Percentiles rank a stretch among this genome's conserved stretches.
Evolutionary conservation across 2,797 vertebrate species (phyloP).

Genomic region (Octomys mimax): DNA sequence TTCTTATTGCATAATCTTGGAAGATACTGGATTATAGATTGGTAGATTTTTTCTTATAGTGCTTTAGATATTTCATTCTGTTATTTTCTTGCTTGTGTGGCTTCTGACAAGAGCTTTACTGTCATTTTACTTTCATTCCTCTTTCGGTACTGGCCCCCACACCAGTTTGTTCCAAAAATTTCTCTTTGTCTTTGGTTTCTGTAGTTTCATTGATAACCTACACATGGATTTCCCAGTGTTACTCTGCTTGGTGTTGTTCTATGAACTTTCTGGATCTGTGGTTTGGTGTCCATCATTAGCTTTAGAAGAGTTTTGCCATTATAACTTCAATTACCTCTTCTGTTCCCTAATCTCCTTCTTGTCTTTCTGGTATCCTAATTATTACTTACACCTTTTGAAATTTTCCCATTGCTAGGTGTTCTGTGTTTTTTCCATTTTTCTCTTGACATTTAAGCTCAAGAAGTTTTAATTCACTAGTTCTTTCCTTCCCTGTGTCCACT

Average conservation of each 20-base stretch:
- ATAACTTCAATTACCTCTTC: background rate
- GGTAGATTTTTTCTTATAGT: background rate
- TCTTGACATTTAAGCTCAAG: background rate
- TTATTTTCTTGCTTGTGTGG: background rate
- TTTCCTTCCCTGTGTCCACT: background rate
- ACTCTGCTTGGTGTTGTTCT: background rate
- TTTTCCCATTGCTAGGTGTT: background rate
- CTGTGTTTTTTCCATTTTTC: background rate
- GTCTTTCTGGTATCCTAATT: background rate
- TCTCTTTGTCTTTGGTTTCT: background rate
- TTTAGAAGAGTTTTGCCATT: background rate
- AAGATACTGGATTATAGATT: background rate
- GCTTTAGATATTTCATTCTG: background rate
- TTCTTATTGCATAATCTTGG: background rate
- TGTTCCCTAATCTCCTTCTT: background rate
- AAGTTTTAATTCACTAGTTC: background rate
- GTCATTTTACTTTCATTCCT: background rate
- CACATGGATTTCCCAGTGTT: background rate
- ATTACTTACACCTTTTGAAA: background rate
- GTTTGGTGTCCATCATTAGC: background rate
- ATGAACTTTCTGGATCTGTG: background rate
- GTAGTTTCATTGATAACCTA: background rate
- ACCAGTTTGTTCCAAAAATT: background rate
- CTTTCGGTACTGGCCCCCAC: background rate
- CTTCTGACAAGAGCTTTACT: background rate